phyloP scores from a whole-genome alignment of 2,113 vertebrate species.

The Phylloscopus trochiloides region DNA sequence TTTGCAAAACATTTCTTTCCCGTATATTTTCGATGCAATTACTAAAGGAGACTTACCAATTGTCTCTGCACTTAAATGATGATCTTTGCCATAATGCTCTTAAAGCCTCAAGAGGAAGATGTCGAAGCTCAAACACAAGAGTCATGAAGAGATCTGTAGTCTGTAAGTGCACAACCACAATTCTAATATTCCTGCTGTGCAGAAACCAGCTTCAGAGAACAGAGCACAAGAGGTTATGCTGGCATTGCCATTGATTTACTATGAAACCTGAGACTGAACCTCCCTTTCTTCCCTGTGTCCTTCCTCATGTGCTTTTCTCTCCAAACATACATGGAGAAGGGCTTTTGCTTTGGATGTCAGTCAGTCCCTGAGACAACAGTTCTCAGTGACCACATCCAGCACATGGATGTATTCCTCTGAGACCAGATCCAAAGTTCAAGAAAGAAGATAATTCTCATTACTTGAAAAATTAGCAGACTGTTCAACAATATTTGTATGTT shows the following conservation, averaged over 20 bases:
- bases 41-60: slow-evolving; percentile 73
- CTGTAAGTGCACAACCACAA: slow-evolving; percentile 28
- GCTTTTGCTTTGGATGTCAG: background rate
- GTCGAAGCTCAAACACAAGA: slow-evolving; percentile 78
- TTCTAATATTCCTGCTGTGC: background rate
- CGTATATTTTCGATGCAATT: background rate
- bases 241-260: background rate
- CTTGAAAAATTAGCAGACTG: background rate
- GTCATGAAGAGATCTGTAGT: slow-evolving; percentile 75
- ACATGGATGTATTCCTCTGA: background rate
- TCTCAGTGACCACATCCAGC: background rate
- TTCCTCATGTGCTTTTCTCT: background rate
- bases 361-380: background rate
- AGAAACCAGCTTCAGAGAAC: background rate
- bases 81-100: slow-evolving; percentile 75
- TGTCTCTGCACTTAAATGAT: slow-evolving; percentile 80
- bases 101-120: slow-evolving; percentile 69
- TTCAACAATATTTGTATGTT: background rate
- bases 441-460: background rate
- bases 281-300: background rate
- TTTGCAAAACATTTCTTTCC: background rate
- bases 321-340: background rate
- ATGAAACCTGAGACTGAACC: background rate
- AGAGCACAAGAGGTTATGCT: background rate
- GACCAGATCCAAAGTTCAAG: background rate